A percentile compares a stretch with the other conserved stretches of the same genome.
phyloP scores from a whole-genome alignment of 2,797 vertebrate genomes.

The Antrozous pallidus region DNA sequence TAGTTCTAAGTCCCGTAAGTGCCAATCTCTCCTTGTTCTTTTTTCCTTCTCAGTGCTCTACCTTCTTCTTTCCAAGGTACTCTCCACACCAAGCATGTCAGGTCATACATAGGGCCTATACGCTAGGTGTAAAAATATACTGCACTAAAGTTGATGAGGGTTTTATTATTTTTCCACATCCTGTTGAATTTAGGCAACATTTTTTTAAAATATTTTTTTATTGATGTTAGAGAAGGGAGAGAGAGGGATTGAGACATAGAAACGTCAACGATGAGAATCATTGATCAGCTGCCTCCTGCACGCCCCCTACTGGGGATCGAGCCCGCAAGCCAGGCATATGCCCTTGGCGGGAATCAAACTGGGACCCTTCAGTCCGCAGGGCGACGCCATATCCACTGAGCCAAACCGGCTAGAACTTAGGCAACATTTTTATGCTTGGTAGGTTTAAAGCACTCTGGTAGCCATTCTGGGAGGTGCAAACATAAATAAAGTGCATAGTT shows the following conservation, averaged over 20 bases:
- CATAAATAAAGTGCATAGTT: neutral
- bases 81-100: neutral
- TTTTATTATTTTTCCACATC: neutral
- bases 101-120: neutral
- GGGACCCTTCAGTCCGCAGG: too few relatives aligned
- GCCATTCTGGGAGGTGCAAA: neutral
- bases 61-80: neutral
- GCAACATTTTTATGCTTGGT: neutral
- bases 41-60: neutral
- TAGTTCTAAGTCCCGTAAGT: neutral
- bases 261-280: too few relatives aligned
- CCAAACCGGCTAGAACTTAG: neutral
- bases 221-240: too few relatives aligned
- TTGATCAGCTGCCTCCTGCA: too few relatives aligned
- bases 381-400: too few relatives aligned
- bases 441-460: neutral
- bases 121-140: neutral
- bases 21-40: neutral
- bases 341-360: too few relatives aligned
- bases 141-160: neutral
- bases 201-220: too few relatives aligned
- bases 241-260: too few relatives aligned
- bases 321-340: too few relatives aligned
- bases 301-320: too few relatives aligned
- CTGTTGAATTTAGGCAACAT: slow-evolving; percentile 7